These are phyloP conservation scores for Tetragonula clypearis DNA, from an alignment of 1,140 invertebrate genomes.

Conservation along the genomic window DNA sequence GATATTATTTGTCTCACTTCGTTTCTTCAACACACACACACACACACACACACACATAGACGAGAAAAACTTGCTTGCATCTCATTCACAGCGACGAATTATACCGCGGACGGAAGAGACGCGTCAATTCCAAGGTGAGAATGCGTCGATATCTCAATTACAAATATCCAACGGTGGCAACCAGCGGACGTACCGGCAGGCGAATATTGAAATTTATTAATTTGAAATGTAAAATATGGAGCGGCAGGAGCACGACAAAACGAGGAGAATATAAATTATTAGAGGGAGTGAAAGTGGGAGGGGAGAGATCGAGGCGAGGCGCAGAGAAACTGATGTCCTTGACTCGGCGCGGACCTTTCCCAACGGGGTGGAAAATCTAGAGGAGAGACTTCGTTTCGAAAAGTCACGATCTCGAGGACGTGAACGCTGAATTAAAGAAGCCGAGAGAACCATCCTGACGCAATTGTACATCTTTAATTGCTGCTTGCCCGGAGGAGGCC, in stretches of 20 bases:
- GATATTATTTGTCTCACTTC: too few relatives aligned
- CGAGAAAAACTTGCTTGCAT: too few relatives aligned
- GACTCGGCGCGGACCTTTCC: neutral
- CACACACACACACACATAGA: too few relatives aligned
- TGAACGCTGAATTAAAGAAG: neutral
- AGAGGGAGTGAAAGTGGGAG: too few relatives aligned
- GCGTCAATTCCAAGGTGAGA: neutral
- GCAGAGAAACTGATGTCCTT: neutral
- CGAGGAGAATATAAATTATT: constrained; percentile 3
- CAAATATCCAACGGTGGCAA: neutral
- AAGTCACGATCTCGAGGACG: neutral
- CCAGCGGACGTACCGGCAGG: neutral
- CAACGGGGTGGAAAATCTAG: neutral
- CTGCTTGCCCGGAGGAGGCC: neutral
- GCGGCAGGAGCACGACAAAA: neutral
- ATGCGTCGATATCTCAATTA: neutral
- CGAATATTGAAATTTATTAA: constrained; percentile 18
- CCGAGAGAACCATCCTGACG: neutral
- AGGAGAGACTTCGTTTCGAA: neutral
- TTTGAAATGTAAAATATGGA: constrained; percentile 9
- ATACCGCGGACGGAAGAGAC: neutral
- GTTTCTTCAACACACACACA: too few relatives aligned
- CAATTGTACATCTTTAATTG: neutral
- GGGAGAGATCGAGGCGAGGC: too few relatives aligned
- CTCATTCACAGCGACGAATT: too few relatives aligned